Base-by-base conservation (phyloP, 2,888 invertebrate genomes). In the Ophion costatus region DNA sequence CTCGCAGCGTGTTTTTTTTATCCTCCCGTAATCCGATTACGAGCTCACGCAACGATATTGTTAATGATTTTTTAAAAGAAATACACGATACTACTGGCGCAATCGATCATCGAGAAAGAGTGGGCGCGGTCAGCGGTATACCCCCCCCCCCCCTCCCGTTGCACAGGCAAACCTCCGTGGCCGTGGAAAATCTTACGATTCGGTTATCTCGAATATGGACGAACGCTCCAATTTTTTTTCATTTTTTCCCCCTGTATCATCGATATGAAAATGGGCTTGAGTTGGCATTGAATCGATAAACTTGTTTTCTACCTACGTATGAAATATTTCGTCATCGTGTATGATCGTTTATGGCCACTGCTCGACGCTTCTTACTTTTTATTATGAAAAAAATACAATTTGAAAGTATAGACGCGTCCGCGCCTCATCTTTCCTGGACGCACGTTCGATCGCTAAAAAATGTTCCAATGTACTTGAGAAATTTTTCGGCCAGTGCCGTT, bases 401-500 rank as follows among this genome's bases (percentile, higher is more conserved):
- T 87, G 51, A 80, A 75, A 70, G n/a, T 22, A 57, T 17, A 56
- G 17, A 14, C 63, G 17, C 5, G 20, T 7, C 14, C 33, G 9
- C 9, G 24, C 38, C 56, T 66, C 77, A 67, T 59, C 77, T 77
- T 29, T 59, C 57, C 59, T 77, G 66, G 67, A 79, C 77, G 63
- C 76, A 89, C 86, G 70, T 14, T 20, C 91, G 79, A 20, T 90
- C 88, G 22, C 90, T 84, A 64, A 70, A 83, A 56, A 78, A 80
- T 66, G 83, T 74, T 7, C 64, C 71, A 11, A 92, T 86, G 88
- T 92, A 93, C 79, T 90, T 91, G 51, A 88, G 81, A 82, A 92
- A 93, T 86, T 91, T 92, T 56, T 92, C 90, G 6, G 90, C 90
- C 20, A 93, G 87, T 56, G 82, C 78, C 29, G 7, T 64, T 64